These are phyloP conservation scores for Tetraneura akinire DNA, from an alignment of 1,140 invertebrate species.

Conservation along the genomic window DNA sequence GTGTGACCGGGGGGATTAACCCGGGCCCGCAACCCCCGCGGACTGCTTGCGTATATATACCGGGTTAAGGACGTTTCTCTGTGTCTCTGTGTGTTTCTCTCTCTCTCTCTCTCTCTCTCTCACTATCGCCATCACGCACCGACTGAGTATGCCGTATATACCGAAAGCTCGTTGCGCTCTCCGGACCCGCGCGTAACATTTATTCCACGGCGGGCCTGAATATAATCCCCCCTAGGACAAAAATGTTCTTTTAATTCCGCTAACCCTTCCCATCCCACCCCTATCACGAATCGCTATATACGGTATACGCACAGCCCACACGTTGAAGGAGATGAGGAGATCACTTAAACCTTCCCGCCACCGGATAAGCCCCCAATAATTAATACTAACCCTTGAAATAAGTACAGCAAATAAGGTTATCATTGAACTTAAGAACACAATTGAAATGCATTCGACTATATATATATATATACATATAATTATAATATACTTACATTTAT, in stretches of 20 bases:
- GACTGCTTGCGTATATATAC: neutral
- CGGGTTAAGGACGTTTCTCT: conserved; percentile 34
- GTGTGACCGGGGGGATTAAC: conserved; percentile 44
- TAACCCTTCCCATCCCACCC: neutral
- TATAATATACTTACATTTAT: no score
- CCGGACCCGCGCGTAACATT: conserved; percentile 28
- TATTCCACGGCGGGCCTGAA: conserved; percentile 25
- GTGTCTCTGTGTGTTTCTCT: neutral
- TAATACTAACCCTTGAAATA: conserved; percentile 49
- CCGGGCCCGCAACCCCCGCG: neutral
- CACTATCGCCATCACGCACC: no score
- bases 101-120: neutral
- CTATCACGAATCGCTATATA: neutral
- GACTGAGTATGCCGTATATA: no score
- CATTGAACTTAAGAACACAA: conserved; percentile 42
- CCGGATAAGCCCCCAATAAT: conserved; percentile 42
- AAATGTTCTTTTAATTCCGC: conserved; percentile 52
- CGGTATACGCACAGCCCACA: neutral
- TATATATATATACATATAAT: neutral
- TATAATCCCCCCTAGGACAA: conserved; percentile 44
- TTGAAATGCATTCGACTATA: neutral
- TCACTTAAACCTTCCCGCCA: conserved; percentile 31
- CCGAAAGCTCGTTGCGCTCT: neutral
- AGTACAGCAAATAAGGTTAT: conserved; percentile 48
- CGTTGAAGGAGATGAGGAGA: no score